Evolutionary conservation across 30 jellyfish, hydroid and myxozoan genomes (phyloP), one percentile per base, ranked within the genome.

Genomic region (Pelagia noctiluca): DNA sequence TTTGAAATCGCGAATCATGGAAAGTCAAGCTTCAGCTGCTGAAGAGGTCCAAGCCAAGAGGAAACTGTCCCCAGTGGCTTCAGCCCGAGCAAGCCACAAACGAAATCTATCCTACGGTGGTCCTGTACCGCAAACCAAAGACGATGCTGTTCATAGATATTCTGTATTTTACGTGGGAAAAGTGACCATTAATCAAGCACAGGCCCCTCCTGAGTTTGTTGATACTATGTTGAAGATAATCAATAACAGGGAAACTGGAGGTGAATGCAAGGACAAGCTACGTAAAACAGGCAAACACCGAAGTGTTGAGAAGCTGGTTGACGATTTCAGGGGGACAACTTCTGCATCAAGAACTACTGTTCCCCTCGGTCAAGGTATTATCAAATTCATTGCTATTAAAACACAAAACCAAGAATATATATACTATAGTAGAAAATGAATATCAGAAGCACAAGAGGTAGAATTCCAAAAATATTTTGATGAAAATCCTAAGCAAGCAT

Each of bases 161-260:
- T 93, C 98, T 18, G 97, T 93, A 22, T 93, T 80, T 68, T 93
- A 93, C 83, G 91, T 93, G 81, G 98, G 98, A 29, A 93, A 87
- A 76, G 98, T 93, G 57, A 80, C 97, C 8, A 80, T 93, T 19
- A 82, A 94, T 23, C 97, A 93, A 69, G 97, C 97, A 12, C 86
- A 86, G 49, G 96, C 98, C 28, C 98, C 98, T 12, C 96, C 97
- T 19, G 70, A 93, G 47, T 83, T 87, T 76, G 79, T 93, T 26
- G 98, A 93, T 81, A 94, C 87, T 18, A 90, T 93, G 75, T 23
- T 93, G 48, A 80, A 85, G 81, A 81, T 71, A 22, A 83, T 93
- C 62, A 82, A 82, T 87, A 54, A 63, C 21, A 36, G 62, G 23
- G 90, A 80, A 36, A 76, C 37, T 46, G 82, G 64, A 24, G 50